Conservation (phyloP, 2,888 invertebrate genomes). For the Endotricha flammealis region DNA sequence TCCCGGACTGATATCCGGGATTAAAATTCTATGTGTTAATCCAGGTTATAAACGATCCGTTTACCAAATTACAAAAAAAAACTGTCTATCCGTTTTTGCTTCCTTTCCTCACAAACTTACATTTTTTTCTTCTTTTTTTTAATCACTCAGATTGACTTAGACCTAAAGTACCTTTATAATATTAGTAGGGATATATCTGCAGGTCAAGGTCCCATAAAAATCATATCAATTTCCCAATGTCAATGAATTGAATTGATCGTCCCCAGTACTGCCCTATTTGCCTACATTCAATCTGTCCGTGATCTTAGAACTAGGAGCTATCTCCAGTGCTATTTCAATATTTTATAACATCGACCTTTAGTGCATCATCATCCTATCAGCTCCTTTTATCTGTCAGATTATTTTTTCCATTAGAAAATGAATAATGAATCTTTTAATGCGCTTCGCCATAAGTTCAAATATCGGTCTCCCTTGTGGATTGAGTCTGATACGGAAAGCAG, state of each 20-base stretch:
- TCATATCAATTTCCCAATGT: constrained; percentile 17
- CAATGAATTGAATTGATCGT: constrained; percentile 28
- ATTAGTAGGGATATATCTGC: not conserved
- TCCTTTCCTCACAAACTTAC: too few relatives aligned
- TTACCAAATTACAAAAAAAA: too few relatives aligned
- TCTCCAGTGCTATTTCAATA: constrained; percentile 6
- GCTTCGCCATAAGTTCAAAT: constrained; percentile 68
- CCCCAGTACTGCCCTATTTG: constrained; percentile 47
- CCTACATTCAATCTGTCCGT: constrained; percentile 62
- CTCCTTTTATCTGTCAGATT: too few relatives aligned
- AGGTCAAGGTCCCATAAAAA: constrained; percentile 3
- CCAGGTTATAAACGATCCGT: too few relatives aligned
- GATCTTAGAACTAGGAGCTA: constrained; percentile 47
- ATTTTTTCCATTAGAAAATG: constrained; percentile 30
- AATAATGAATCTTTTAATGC: constrained; percentile 46
- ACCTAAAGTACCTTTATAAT: too few relatives aligned
- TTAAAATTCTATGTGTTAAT: too few relatives aligned
- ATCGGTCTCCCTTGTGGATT: constrained; percentile 71
- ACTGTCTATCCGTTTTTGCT: too few relatives aligned
- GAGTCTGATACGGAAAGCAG: constrained; percentile 66
- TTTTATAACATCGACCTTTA: too few relatives aligned
- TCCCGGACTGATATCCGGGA: too few relatives aligned
- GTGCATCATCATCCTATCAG: too few relatives aligned
- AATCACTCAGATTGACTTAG: too few relatives aligned
- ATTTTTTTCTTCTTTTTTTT: too few relatives aligned